phyloP scores from a whole-genome alignment of 2,797 vertebrate genomes.

The Galagoides demidoff region DNA sequence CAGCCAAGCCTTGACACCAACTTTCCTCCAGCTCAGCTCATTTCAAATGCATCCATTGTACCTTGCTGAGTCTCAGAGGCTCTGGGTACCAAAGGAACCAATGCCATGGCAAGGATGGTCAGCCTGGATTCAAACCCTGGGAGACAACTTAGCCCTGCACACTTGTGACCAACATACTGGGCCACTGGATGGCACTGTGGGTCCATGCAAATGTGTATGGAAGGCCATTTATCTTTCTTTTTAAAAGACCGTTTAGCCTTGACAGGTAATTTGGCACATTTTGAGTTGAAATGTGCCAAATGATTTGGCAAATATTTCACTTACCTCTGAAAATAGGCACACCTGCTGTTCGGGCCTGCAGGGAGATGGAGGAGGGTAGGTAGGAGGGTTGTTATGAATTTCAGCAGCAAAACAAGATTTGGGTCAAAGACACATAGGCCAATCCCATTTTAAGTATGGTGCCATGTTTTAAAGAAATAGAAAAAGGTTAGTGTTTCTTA shows the following conservation, averaged over 20 bases:
- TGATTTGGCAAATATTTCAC: conserved; percentile 86
- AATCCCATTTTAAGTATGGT: conserved; percentile 16
- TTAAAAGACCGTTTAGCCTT: conserved; percentile 77
- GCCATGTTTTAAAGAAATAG: conserved; percentile 38
- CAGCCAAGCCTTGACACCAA: not conserved
- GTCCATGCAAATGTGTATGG: conserved; percentile 53
- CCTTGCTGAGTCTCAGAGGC: not conserved
- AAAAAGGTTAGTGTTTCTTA: not conserved
- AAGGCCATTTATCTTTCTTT: conserved; percentile 78
- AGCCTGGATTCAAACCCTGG: conserved; percentile 58
- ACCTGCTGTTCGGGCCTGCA: conserved; percentile 82
- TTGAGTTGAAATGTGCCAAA: conserved; percentile 85
- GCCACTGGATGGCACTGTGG: conserved; percentile 86
- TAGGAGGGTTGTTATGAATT: conserved; percentile 74
- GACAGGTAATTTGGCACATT: conserved; percentile 88
- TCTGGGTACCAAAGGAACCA: not conserved
- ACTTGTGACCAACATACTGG: conserved; percentile 41
- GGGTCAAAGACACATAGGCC: not conserved
- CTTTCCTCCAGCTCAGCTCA: not conserved
- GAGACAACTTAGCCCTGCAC: conserved; percentile 50
- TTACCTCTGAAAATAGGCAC: conserved; percentile 85
- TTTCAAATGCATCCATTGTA: not conserved
- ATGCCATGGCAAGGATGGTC: not conserved
- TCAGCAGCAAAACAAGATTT: conserved; percentile 73
- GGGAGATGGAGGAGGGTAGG: conserved; percentile 47